Base-by-base conservation (phyloP, 2,888 invertebrate species). In the Alentia gelatinosa region DNA sequence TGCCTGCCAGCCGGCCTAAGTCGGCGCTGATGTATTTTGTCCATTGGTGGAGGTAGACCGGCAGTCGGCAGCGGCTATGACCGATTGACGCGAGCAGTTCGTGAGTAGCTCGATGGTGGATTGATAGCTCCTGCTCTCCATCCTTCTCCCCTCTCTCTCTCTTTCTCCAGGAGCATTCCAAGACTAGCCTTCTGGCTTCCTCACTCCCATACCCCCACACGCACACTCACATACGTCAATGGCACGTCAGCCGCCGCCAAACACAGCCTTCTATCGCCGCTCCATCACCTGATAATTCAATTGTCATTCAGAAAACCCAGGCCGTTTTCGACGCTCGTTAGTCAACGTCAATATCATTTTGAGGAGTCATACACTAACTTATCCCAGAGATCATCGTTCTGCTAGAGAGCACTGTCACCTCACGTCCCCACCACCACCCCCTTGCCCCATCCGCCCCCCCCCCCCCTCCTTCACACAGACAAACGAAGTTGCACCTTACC, bases 321-420 rank as follows among this genome's bases (percentile, higher is more conserved):
- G n/a, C n/a, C 74, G 74, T 74, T 26, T 74, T 26, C 74, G 74
- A 26, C 12, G 74, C 74, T 33, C 74, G 33, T 74, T 74, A 33
- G 30, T 74, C 74, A 74, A 15, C 33, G 74, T 74, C 74, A 74
- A 26, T 33, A 26, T 74, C 56, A 56, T n/a, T 56, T 56, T 56
- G 56, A n/a, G n/a, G n/a, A 56, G 56, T 56, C 56, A 56, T 56
- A 56, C 56, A 56, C 56, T 56, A 56, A 56, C 56, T n/a, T n/a
- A 56, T 1, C 56, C 56, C n/a, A n/a, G 23, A 19, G 56, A 56
- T 56, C 56, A 56, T 56, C 3, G 19, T n/a, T n/a, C n/a, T n/a
- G n/a, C 56, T 19, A 19, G n/a, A 47, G 3, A 56, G 56, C 19
- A 56, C n/a, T 56, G 56, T 56, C n/a, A n/a, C 19, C 56, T 7